phyloP scores from a whole-genome alignment of 1,140 invertebrate genomes.

The Phymastichus coffea region DNA sequence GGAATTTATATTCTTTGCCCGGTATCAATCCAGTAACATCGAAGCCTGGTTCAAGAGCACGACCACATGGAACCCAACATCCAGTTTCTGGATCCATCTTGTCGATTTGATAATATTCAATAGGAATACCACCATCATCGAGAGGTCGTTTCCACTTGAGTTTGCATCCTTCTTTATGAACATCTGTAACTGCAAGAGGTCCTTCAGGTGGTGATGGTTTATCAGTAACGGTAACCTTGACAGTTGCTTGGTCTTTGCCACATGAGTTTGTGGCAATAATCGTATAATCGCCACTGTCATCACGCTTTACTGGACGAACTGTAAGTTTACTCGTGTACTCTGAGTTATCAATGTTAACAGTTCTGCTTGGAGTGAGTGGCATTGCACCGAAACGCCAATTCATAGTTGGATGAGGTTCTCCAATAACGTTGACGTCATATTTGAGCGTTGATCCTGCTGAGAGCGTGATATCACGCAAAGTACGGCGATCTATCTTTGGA shows the following conservation, averaged over 20 bases:
- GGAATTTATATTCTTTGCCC: constrained; percentile 91
- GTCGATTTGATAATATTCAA: constrained; percentile 93
- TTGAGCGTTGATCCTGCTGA: constrained; percentile 92
- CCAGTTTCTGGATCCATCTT: constrained; percentile 92
- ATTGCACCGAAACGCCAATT: constrained; percentile 80
- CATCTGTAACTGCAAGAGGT: constrained; percentile 84
- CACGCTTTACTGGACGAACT: constrained; percentile 75
- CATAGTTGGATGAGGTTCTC: constrained; percentile 87
- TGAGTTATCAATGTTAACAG: constrained; percentile 76
- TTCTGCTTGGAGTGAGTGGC: constrained; percentile 60
- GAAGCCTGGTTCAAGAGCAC: constrained; percentile 77
- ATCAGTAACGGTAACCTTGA: constrained; percentile 90
- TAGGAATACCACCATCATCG: constrained; percentile 83
- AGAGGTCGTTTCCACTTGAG: constrained; percentile 92
- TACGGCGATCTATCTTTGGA: constrained; percentile 92
- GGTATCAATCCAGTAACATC: constrained; percentile 86
- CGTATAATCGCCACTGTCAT: constrained; percentile 87
- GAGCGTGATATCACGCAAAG: constrained; percentile 83
- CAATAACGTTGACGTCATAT: constrained; percentile 86
- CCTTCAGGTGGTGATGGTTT: constrained; percentile 86
- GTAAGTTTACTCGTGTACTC: constrained; percentile 88
- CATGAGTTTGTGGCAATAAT: constrained; percentile 82
- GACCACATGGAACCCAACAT: constrained; percentile 89
- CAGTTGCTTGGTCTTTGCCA: constrained; percentile 84
- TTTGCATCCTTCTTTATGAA: constrained; percentile 91